phyloP scores from a whole-genome alignment of 2,113 vertebrate species.

The Nestor notabilis region DNA sequence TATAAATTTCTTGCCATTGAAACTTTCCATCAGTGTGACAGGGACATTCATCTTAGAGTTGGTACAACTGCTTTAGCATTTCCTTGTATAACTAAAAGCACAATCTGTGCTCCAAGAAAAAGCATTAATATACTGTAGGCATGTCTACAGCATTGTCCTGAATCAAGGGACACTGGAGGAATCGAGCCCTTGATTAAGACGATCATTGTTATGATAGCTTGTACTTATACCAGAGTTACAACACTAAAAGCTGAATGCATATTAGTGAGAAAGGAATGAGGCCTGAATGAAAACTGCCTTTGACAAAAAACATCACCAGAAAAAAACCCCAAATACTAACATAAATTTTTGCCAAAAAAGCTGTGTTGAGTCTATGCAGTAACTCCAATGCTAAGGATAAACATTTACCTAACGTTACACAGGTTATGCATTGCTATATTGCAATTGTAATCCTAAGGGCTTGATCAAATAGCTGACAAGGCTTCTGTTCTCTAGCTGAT shows the following conservation, averaged over 20 bases:
- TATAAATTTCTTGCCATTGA: background rate
- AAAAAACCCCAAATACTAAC: background rate
- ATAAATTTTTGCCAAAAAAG: background rate
- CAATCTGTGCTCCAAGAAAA: background rate
- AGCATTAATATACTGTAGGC: background rate
- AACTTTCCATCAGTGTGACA: background rate
- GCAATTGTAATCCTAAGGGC: background rate
- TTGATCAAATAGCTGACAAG: background rate
- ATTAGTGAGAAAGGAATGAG: background rate
- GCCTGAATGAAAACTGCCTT: background rate
- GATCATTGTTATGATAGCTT: background rate
- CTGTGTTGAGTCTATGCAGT: background rate
- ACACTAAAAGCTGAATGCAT: background rate
- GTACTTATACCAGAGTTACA: no score
- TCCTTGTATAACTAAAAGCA: background rate
- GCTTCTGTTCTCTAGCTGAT: background rate
- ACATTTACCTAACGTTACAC: background rate
- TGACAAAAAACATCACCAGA: background rate
- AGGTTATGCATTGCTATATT: background rate
- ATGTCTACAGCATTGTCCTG: background rate
- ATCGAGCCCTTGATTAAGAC: background rate
- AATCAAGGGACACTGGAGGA: background rate
- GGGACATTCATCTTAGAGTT: background rate
- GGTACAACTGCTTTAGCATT: background rate
- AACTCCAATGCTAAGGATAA: background rate